A percentile compares a stretch with the other conserved stretches of the same genome.
These are phyloP conservation scores for Rhizoglyphus robini DNA, from an alignment of 1,140 invertebrate species.

Conservation along the genomic window DNA sequence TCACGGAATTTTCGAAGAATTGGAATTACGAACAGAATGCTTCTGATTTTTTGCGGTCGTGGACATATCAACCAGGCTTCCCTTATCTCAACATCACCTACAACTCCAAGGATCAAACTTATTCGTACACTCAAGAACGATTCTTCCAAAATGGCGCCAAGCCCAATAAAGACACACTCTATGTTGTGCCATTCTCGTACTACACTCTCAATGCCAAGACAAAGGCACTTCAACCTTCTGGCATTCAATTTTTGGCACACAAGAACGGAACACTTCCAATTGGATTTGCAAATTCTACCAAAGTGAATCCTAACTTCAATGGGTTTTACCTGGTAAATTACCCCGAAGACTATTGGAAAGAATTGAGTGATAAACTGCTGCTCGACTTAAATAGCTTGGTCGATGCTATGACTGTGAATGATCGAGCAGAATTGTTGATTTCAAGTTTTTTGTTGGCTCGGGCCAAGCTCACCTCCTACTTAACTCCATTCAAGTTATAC, in stretches of 20 bases:
- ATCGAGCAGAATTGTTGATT: constrained; percentile 32
- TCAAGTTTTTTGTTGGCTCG: constrained; percentile 34
- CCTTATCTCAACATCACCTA: constrained; percentile 52
- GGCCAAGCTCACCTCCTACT: constrained; percentile 29
- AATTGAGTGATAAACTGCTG: constrained; percentile 55
- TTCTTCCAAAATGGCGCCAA: constrained; percentile 13
- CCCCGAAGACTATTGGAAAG: constrained; percentile 57
- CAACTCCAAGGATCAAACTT: constrained; percentile 38
- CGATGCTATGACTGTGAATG: constrained; percentile 14
- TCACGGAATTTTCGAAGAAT: constrained; percentile 24
- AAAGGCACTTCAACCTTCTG: background rate
- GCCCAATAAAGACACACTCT: background rate
- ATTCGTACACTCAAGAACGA: background rate
- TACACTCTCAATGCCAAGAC: background rate
- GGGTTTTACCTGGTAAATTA: constrained; percentile 78
- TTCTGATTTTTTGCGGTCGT: constrained; percentile 72
- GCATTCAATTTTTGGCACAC: constrained; percentile 1
- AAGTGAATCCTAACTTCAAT: constrained; percentile 65
- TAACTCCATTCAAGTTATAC: constrained; percentile 32
- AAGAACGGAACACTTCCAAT: background rate
- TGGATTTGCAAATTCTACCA: constrained; percentile 47
- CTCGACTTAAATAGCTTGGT: constrained; percentile 27
- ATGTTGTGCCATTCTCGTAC: constrained; percentile 4
- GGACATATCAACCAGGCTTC: constrained; percentile 81
- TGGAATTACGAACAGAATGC: constrained; percentile 30